Base-by-base conservation (phyloP, 2,888 invertebrate genomes). In the Tethea ocularis region DNA sequence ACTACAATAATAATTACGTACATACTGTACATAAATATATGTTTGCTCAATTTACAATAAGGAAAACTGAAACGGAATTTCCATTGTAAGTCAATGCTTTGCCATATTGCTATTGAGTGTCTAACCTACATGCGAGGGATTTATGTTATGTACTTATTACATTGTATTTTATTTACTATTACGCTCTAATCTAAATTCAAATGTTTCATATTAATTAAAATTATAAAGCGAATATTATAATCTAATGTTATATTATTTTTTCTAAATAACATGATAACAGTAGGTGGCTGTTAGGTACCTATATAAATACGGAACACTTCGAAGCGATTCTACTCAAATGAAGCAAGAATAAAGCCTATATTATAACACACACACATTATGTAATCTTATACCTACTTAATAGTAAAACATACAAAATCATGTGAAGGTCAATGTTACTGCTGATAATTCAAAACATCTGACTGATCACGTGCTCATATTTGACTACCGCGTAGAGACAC, bases 41-140 rank as follows among this genome's bases (percentile, higher is more conserved):
- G 20, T 56, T 41, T 56, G 41, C 24, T 56, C 29, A 57, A 58
- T 29, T 36, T 58, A 29, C 56, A 64, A 68, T 63, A 66, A 66
- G 68, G 67, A 61, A 72, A 70, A 69, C 63, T 51, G 22, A 60
- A 72, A 58, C 68, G 72, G 72, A 68, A 75, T 74, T 73, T 60
- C 69, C 69, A 66, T 67, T 64, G 60, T 26, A 26, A 26, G 26
- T 26, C 65, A 59, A 58, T 56, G 62, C 52, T 65, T 59, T 61
- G 62, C 61, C 60, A 60, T 29, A 29, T 53, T 61, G 71, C 72
- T 77, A 75, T 75, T 74, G 63, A 61, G 38, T 61, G 54, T 29
- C 51, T 57, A 72, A 73, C 75, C 72, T 73, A 77, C 66, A 70
- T 71, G 57, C 59, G 56, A 64, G 63, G 60, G 61, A 64, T 26